Conservation (phyloP, 2,113 vertebrate genomes). For the Oreotrochilus melanogaster region DNA sequence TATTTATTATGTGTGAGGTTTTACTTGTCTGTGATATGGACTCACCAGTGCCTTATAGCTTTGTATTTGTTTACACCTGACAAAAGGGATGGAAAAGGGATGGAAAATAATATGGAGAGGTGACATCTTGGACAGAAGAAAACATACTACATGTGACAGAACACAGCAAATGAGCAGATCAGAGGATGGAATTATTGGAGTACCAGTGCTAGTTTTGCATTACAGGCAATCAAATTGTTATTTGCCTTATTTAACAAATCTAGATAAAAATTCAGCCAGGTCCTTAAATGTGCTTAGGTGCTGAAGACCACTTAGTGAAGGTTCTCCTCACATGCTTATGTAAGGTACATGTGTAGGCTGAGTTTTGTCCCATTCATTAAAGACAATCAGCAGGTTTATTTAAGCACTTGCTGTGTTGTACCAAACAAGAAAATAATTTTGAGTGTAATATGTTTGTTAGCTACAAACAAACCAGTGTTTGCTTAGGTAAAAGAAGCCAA, state of each 20-base stretch:
- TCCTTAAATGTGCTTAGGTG: background rate
- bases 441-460: background rate
- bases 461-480: background rate
- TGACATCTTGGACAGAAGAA: background rate
- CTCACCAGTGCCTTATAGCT: background rate
- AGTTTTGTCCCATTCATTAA: background rate
- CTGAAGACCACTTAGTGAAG: background rate
- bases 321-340: background rate
- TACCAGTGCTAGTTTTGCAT: background rate
- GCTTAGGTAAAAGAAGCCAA: background rate
- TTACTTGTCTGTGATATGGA: background rate
- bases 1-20: background rate
- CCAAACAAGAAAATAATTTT: background rate
- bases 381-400: background rate
- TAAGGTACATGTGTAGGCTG: fast-evolving
- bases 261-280: background rate
- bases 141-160: background rate
- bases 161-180: background rate
- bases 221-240: background rate
- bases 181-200: background rate
- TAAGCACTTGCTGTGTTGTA: background rate
- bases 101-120: background rate
- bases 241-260: background rate
- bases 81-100: background rate
- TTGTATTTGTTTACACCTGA: background rate